Percentiles rank a stretch among this genome's conserved stretches.
Conservation (phyloP, 2,888 invertebrate species). For the Rhamnusium bicolor region DNA sequence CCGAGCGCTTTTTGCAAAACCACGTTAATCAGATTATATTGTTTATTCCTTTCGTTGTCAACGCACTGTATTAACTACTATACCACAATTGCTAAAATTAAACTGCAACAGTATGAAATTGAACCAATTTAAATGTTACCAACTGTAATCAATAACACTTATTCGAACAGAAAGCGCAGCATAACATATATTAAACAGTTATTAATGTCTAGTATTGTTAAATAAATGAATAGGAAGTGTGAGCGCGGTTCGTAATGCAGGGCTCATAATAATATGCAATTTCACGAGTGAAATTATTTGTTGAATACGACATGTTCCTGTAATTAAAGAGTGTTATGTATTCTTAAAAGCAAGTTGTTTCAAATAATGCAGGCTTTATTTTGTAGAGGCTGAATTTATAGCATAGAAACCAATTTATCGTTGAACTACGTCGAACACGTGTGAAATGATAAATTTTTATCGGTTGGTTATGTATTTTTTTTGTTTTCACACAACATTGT, state of each 20-base stretch:
- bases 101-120: no score
- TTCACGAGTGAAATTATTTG: not conserved
- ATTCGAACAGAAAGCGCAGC: not conserved
- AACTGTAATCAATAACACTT: conserved; percentile 13
- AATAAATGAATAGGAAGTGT: not conserved
- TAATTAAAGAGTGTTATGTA: not conserved
- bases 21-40: no score
- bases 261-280: not conserved
- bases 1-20: no score
- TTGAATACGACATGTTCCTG: no score
- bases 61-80: no score
- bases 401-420: not conserved
- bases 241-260: not conserved
- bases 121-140: not conserved
- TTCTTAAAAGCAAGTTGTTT: not conserved
- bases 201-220: not conserved
- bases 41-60: no score
- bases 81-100: no score
- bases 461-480: no score
- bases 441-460: no score
- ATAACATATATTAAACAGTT: not conserved
- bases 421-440: no score
- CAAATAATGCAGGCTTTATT: not conserved
- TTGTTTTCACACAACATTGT: no score
- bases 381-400: not conserved